Percentiles rank a stretch among this genome's conserved stretches.
Conservation (phyloP, 2,797 vertebrate species). For the Fistularia commersonii region DNA sequence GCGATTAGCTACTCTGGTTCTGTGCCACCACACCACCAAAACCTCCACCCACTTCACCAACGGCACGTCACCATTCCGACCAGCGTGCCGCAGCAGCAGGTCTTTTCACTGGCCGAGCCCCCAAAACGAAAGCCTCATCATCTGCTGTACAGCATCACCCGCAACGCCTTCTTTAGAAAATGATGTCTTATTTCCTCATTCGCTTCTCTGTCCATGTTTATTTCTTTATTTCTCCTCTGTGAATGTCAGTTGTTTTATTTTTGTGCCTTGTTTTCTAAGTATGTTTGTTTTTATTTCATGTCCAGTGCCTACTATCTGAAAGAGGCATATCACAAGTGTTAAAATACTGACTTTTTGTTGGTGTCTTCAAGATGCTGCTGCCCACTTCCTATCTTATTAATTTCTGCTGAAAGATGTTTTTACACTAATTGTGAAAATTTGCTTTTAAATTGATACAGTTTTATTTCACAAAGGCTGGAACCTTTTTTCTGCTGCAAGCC, state of each 20-base stretch:
- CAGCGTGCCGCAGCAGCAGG: conserved; percentile 94
- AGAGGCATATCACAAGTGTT: conserved; percentile 58
- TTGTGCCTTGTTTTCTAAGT: conserved; percentile 38
- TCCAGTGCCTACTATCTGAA: conserved; percentile 46
- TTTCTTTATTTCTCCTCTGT: conserved; percentile 20
- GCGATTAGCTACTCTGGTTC: conserved; percentile 80
- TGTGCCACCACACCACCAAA: conserved; percentile 81
- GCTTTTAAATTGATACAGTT: conserved; percentile 51
- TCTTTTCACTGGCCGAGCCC: conserved; percentile 93
- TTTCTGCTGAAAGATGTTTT: conserved; percentile 39
- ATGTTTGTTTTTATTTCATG: conserved; percentile 37
- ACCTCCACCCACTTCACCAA: conserved; percentile 89
- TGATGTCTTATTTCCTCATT: conserved; percentile 59
- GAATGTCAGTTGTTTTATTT: conserved; percentile 39
- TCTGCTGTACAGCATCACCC: conserved; percentile 88
- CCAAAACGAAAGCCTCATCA: conserved; percentile 90
- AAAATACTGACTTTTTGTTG: conserved; percentile 54
- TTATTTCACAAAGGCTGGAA: conserved; percentile 69
- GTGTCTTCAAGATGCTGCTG: conserved; percentile 68
- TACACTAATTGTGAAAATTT: conserved; percentile 49
- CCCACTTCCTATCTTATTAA: conserved; percentile 36
- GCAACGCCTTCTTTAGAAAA: conserved; percentile 88
- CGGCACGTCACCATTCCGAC: conserved; percentile 94
- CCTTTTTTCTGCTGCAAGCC: conserved; percentile 53
- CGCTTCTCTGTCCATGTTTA: conserved; percentile 3